Percentiles rank a stretch among this genome's conserved stretches.
These are phyloP conservation scores for Monopis laevigella DNA, from an alignment of 2,888 invertebrate genomes.

Conservation along the genomic window DNA sequence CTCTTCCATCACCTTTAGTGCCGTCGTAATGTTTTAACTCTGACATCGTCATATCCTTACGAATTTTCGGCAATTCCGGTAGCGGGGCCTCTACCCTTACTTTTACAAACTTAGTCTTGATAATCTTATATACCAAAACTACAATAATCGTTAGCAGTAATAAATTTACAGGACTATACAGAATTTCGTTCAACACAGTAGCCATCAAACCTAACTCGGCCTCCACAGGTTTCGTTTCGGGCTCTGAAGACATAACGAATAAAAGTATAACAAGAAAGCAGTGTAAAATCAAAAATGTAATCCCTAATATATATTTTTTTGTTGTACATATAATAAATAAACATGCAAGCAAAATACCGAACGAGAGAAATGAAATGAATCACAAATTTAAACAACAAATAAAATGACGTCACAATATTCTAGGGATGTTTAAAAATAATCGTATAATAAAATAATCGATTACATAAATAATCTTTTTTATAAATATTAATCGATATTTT, in stretches of 20 bases:
- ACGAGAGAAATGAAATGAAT: too few relatives aligned
- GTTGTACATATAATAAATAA: too few relatives aligned
- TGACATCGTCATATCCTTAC: constrained; percentile 87
- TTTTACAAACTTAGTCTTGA: constrained; percentile 51
- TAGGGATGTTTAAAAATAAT: too few relatives aligned
- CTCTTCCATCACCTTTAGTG: constrained; percentile 83
- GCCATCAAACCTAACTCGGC: constrained; percentile 28
- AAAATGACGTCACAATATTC: too few relatives aligned
- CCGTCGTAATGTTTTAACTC: constrained; percentile 89
- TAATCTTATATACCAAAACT: constrained; percentile 74
- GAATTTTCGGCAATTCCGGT: constrained; percentile 77
- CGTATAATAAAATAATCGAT: too few relatives aligned
- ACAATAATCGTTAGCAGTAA: constrained; percentile 70
- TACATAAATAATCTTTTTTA: too few relatives aligned
- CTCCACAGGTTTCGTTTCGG: constrained; percentile 30
- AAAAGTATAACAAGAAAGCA: too few relatives aligned
- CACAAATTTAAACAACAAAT: too few relatives aligned
- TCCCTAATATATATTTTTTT: too few relatives aligned
- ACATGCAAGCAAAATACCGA: too few relatives aligned
- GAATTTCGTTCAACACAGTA: constrained; percentile 58
- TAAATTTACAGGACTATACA: constrained; percentile 73
- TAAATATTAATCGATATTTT: too few relatives aligned
- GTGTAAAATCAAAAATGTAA: too few relatives aligned
- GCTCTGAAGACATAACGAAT: constrained; percentile 24
- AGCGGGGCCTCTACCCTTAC: constrained; percentile 30